Conservation (phyloP, 2,797 vertebrate species). For the Peromyscus aztecus region DNA sequence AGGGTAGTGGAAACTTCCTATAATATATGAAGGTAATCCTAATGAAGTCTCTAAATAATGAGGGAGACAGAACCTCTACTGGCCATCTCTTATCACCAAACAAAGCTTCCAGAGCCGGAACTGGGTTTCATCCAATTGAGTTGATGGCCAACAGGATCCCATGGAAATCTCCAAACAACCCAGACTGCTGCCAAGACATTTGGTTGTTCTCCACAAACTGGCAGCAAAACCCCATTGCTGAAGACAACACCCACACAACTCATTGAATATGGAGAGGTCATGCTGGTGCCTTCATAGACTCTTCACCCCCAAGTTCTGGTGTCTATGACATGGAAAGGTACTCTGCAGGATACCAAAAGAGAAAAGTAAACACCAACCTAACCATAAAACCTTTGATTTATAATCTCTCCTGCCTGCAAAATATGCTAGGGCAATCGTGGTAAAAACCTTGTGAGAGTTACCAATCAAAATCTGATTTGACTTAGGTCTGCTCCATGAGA, state of each 20-base stretch:
- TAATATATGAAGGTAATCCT: not conserved
- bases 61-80: not conserved
- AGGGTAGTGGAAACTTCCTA: no score
- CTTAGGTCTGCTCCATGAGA: not conserved
- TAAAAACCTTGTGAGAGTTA: not conserved
- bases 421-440: not conserved
- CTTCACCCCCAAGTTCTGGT: not conserved
- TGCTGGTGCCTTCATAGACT: not conserved
- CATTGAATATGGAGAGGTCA: not conserved
- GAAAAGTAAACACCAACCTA: not conserved
- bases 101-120: not conserved
- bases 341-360: not conserved
- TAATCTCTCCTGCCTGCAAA: not conserved
- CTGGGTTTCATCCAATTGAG: not conserved
- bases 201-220: not conserved
- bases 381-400: not conserved
- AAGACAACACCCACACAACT: not conserved
- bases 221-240: not conserved
- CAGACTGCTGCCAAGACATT: not conserved
- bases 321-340: no score
- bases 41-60: not conserved
- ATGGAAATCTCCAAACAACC: not conserved
- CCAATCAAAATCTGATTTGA: not conserved
- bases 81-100: not conserved
- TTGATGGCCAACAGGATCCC: not conserved